Percentiles rank a stretch among this genome's conserved stretches.
These are phyloP conservation scores for Halictus ligatus DNA, from an alignment of 2,888 invertebrate genomes.

Conservation along the genomic window DNA sequence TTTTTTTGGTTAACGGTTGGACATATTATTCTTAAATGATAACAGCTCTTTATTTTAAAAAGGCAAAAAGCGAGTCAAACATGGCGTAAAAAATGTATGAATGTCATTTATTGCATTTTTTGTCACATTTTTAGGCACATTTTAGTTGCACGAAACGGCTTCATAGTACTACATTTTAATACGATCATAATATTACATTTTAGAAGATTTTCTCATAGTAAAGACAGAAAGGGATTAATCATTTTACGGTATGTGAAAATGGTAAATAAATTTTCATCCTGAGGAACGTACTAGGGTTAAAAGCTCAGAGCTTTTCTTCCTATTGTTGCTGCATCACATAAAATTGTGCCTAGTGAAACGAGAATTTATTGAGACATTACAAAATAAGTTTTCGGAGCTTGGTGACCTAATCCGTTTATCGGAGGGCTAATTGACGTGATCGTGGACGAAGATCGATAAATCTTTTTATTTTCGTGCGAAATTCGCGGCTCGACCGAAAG, in stretches of 20 bases:
- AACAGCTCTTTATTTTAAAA: too few species aligned
- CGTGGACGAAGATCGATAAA: neutral
- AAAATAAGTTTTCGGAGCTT: too few species aligned
- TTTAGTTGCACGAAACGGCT: too few species aligned
- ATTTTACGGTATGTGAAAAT: neutral
- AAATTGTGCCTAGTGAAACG: too few species aligned
- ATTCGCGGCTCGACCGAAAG: neutral
- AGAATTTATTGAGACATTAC: too few species aligned
- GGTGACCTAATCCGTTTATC: too few species aligned
- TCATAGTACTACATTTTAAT: too few species aligned
- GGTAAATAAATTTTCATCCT: neutral
- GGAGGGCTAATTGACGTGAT: neutral
- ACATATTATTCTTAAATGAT: too few species aligned
- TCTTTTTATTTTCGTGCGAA: neutral
- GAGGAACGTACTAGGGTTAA: neutral
- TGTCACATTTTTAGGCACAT: neutral
- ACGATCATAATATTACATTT: too few species aligned
- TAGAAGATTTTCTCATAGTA: neutral
- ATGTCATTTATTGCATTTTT: too few species aligned
- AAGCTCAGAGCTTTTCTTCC: neutral
- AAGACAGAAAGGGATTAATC: neutral
- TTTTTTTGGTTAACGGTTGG: neutral
- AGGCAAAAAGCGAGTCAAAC: neutral
- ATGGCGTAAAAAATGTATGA: neutral
- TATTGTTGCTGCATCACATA: too few species aligned